phyloP scores from a whole-genome alignment of 2,797 vertebrate genomes.

The Huso huso region DNA sequence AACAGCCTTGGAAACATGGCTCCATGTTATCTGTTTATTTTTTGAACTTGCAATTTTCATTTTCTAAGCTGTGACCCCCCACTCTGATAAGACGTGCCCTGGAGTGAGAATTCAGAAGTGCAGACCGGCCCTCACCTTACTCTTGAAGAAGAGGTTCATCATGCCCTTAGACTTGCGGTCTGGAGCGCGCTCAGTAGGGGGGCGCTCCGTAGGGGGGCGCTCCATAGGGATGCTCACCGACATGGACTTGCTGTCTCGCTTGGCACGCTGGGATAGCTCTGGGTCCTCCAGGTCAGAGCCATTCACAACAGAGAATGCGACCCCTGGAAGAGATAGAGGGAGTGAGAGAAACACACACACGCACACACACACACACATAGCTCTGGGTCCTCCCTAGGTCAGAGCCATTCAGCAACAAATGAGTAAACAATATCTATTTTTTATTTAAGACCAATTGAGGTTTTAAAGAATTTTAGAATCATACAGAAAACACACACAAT shows the following conservation, averaged over 20 bases:
- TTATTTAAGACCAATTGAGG: too few relatives aligned
- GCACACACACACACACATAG: background rate
- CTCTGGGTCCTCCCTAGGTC: too few relatives aligned
- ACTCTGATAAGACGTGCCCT: too few relatives aligned
- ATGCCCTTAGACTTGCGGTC: slow-evolving; percentile 74
- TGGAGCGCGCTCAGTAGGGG: slow-evolving; percentile 59
- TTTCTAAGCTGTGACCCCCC: too few relatives aligned
- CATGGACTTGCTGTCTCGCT: slow-evolving; percentile 69
- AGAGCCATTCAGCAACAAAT: too few relatives aligned
- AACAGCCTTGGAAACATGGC: too few relatives aligned
- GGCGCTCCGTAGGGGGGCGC: slow-evolving; percentile 47
- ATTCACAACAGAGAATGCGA: slow-evolving; percentile 62
- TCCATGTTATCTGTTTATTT: too few relatives aligned
- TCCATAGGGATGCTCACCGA: slow-evolving; percentile 37
- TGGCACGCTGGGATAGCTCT: slow-evolving; percentile 45
- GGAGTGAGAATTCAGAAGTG: too few relatives aligned
- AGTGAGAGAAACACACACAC: slow-evolving; percentile 1
- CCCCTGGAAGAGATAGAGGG: slow-evolving; percentile 21
- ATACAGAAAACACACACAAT: too few relatives aligned
- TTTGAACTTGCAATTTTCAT: too few relatives aligned
- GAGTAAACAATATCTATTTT: too few relatives aligned
- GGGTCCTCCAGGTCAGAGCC: slow-evolving; percentile 49
- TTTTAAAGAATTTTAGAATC: too few relatives aligned
- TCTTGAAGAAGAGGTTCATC: slow-evolving; percentile 84
- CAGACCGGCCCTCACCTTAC: slow-evolving; percentile 59